Evolutionary conservation across 1,140 invertebrate species (phyloP), one percentile per base, ranked within the genome.

Genomic region (Trichonephila clavipes): DNA sequence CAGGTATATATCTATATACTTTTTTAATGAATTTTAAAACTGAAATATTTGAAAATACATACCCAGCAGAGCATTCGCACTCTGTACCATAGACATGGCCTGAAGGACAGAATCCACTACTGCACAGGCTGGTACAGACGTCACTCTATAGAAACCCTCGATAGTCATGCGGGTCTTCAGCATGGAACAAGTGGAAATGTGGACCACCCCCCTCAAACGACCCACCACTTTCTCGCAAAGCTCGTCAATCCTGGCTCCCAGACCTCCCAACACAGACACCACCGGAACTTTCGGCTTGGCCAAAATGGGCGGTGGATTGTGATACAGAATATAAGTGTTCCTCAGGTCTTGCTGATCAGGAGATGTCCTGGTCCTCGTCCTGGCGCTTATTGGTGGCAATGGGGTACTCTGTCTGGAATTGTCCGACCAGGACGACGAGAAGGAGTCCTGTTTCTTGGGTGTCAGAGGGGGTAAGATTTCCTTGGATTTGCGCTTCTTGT

Each of bases 21-120:
- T 40, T 40, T 40, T 40, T 4, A 4, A 40, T 3, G 34, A 40
- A 40, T 51, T 7, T 51, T 10, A 51, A 51, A 51, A 10, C 0
- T 51, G 51, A 51, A 51, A 10, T 51, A 51, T 5, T 40, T 14
- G 2, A 77, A 18, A 8, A 34, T 34, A 90, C 87, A 1, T 94
- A 94, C 93, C 88, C 3, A 94, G 4, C 1, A 94, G 88, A 44
- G 87, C 93, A 59, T 62, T 90, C 10, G 87, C 87, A 69, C 93
- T 94, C 19, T 94, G 72, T 7, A 94, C 93, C 93, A 94, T 94
- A 18, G 93, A 94, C 93, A 94, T 94, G 24, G 94, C 89, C 44
- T 94, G 88, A 24, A 90, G 61, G 1, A 94, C 89, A 21, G 89
- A 90, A 91, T 94, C 94, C 34, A 94, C 94, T 1, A 94, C 88